Base-by-base conservation (phyloP, 2,113 vertebrate genomes). In the Pardalotus punctatus region DNA sequence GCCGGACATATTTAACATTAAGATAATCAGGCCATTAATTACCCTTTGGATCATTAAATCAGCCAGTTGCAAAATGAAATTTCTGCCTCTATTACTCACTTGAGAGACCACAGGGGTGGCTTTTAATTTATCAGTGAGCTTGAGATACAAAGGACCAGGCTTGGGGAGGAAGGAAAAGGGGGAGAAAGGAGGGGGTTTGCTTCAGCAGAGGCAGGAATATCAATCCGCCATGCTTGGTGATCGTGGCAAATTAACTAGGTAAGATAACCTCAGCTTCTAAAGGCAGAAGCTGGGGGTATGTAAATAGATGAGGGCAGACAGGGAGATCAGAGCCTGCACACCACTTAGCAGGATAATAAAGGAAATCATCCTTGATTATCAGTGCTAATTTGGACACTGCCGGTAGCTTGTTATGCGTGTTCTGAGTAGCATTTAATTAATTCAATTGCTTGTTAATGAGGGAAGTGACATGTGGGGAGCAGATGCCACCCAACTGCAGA, bases 11-110 rank as follows among this genome's bases (percentile, higher is more conserved):
- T 99, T 99, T 99, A 99, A 99, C 99, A 99, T 99, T 99, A 99
- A 99, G 99, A 99, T 99, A 99, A 99, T 99, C 99, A 99, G 99
- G 98, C 98, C 99, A 99, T 99, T 99, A 99, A 99, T 99, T 99
- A 99, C 99, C 99, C 99, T 98, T 98, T 98, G 99, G 99, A 99
- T 99, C 99, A 99, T 99, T 99, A 99, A 99, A 99, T 99, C 99
- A 99, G 99, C 99, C 99, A 99, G 99, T 99, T 99, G 99, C 99
- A 99, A 99, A 99, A 99, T 99, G 99, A 99, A 99, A 99, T 99
- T 99, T 99, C 99, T 99, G 99, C 99, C 99, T 99, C 99, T 99
- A 99, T 99, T 99, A 99, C 99, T 99, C 99, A 99, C 98, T 99
- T 98, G 99, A 99, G 99, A 99, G 99, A 99, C 98, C 99, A 99